A percentile compares a stretch with the other conserved stretches of the same genome.
Conservation (phyloP, 2,113 vertebrate genomes). For the Rhea americana region DNA sequence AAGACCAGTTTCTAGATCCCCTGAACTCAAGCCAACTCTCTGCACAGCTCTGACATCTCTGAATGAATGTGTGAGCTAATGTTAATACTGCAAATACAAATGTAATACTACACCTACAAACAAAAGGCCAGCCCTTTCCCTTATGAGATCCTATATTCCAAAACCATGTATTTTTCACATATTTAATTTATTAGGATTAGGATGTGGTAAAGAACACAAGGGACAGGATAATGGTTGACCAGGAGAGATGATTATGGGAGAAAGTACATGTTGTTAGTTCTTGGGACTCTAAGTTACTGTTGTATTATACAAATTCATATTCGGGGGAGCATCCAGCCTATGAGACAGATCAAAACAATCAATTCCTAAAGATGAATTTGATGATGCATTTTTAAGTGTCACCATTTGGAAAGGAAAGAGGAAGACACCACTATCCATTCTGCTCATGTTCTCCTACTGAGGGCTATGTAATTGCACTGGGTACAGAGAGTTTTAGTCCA, state of each 20-base stretch:
- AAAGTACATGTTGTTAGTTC: neutral
- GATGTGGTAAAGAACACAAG: neutral
- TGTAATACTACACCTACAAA: neutral
- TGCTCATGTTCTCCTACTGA: neutral
- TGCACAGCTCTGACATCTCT: neutral
- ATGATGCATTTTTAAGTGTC: neutral
- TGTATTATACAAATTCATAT: accelerated
- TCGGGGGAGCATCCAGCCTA: neutral
- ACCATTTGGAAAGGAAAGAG: neutral
- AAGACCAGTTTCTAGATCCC: neutral
- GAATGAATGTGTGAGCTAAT: neutral
- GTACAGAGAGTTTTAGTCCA: neutral
- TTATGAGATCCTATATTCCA: neutral
- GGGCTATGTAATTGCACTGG: neutral
- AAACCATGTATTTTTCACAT: neutral
- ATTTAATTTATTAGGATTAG: neutral
- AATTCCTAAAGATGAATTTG: neutral
- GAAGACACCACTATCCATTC: neutral
- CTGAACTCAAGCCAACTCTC: neutral
- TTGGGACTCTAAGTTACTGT: accelerated
- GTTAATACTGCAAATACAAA: neutral
- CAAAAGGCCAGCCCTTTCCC: neutral
- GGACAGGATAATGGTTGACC: neutral
- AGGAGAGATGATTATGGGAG: neutral
- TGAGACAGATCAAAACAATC: neutral